Evolutionary conservation across 1,140 invertebrate species (phyloP).

Genomic region (Neotoxoptera formosana): DNA sequence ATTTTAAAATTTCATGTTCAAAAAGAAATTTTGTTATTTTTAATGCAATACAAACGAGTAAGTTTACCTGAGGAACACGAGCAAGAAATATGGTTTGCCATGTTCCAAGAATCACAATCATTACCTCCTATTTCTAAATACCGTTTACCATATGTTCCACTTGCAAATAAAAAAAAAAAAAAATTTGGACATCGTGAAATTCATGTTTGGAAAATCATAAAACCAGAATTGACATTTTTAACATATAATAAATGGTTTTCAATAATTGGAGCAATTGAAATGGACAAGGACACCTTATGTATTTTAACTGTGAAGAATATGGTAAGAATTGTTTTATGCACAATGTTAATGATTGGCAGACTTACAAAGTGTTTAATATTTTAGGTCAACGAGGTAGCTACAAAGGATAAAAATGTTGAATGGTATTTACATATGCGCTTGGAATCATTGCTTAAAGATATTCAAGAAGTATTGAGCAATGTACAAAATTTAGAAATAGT

Average conservation of each 20-base stretch:
- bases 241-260: constrained; percentile 65
- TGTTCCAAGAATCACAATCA: constrained; percentile 62
- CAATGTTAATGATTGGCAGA: neutral
- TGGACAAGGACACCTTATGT: constrained; percentile 64
- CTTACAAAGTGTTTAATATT: neutral
- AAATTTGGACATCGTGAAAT: constrained; percentile 58
- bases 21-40: constrained; percentile 59
- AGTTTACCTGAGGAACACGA: constrained; percentile 63
- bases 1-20: constrained; percentile 55
- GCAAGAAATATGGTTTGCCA: constrained; percentile 63
- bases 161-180: constrained; percentile 48
- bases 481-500: constrained; percentile 63
- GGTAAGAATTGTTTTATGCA: constrained; percentile 55
- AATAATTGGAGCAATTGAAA: constrained; percentile 63
- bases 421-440: constrained; percentile 61
- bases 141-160: constrained; percentile 63
- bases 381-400: constrained; percentile 45
- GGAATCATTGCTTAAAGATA: constrained; percentile 63
- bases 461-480: constrained; percentile 63
- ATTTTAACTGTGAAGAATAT: constrained; percentile 64
- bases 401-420: constrained; percentile 50
- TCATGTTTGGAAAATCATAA: constrained; percentile 52
- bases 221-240: constrained; percentile 65
- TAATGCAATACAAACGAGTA: constrained; percentile 42
- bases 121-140: constrained; percentile 64